Conservation (phyloP, 2,113 vertebrate species). For the Anguilla japonica region DNA sequence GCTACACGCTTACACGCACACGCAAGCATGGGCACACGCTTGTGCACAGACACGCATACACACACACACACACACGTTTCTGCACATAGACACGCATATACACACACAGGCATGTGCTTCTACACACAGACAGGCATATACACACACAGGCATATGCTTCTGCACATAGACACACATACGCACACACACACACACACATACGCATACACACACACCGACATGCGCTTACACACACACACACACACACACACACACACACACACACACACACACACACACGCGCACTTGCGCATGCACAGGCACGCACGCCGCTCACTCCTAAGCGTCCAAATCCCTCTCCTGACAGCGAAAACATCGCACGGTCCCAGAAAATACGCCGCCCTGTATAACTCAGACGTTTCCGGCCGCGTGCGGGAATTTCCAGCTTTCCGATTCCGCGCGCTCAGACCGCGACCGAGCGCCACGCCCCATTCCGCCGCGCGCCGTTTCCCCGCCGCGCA, state of each 20-base stretch:
- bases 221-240: neutral
- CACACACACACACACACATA: conserved; percentile 7
- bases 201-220: neutral
- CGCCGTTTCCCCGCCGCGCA: too few species aligned
- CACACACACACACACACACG: conserved; percentile 39
- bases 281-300: conserved; percentile 33
- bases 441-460: neutral
- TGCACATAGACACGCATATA: too few species aligned
- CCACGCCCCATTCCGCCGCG: too few species aligned
- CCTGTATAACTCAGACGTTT: neutral
- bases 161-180: neutral
- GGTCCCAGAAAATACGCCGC: neutral
- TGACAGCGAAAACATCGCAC: neutral
- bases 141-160: too few species aligned
- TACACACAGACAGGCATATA: neutral
- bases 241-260: conserved; percentile 31
- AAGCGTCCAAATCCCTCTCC: neutral
- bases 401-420: neutral
- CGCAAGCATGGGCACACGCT: too few species aligned
- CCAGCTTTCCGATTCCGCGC: neutral
- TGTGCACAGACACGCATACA: too few species aligned
- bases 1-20: too few species aligned
- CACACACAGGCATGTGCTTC: too few species aligned
- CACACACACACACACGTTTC: too few species aligned
- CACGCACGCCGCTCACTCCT: neutral